Base-by-base conservation (phyloP, 2,797 vertebrate species). In the Echeneis naucrates region DNA sequence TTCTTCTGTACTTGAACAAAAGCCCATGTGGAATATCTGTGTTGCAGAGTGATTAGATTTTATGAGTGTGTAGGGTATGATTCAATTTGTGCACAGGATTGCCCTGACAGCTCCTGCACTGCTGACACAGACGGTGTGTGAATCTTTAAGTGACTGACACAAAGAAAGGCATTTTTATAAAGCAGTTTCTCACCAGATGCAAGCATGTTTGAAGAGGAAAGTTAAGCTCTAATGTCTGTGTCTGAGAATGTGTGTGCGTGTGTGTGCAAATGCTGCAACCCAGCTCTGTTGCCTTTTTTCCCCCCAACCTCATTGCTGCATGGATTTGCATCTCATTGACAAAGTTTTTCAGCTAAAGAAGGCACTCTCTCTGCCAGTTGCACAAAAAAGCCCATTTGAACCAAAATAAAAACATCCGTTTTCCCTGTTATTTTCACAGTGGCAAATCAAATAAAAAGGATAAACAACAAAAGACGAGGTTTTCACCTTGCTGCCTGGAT, bases 261-360 rank as follows among this genome's bases (percentile, higher is more conserved):
- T 47, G 35, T 53, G 55, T 7, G 33, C 21, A 38, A 0, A 16
- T 8, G 16, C 33, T 33, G 6, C 51, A 52, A 38, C 71, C 69
- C 64, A 53, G 60, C 60, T 74, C 77, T 70, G 17, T 74, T 74
- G 77, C 44, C 69, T 79, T 57, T 63, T 86, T 68, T n/a, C n/a
- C 60, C 60, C 71, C 73, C 53, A n/a, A n/a, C 74, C 64, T 80
- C 59, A 26, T 61, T 77, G 81, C 85, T 86, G 88, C 88, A 89
- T 88, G 87, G 87, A 93, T 90, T 90, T 90, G 87, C 89, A 92
- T 93, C 85, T 91, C 88, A 91, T 88, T 89, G 77, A 80, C 81
- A 80, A 89, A 82, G 72, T 91, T 81, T 80, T 68, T 82, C 68
- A 77, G 81, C 62, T 70, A 48, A 87, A 81, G 68, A 68, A 74